Evolutionary conservation across 1,140 invertebrate species (phyloP), one percentile per base, ranked within the genome.

Genomic region (Lordiphosa collinella): DNA sequence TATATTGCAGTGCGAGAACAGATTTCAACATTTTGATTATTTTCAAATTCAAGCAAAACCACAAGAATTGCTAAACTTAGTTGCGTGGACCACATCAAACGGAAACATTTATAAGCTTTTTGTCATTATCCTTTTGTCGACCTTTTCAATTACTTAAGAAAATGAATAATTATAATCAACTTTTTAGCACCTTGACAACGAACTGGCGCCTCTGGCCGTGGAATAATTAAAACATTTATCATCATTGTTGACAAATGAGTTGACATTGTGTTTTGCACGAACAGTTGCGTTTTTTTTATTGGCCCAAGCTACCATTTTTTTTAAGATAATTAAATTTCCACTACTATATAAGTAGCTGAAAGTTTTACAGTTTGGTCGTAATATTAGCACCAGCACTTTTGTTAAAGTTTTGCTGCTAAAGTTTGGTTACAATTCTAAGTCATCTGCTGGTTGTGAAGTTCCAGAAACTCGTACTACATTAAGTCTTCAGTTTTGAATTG

Each of bases 191-290:
- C 75, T 60, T 32, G 57, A 2, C 31, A 47, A 46, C 32, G 18
- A 40, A 40, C 22, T 25, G 22, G 22, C 22, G 22, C 22, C 22
- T 25, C 22, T 25, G 22, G 22, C 22, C 22, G 46, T 48, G 53
- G 43, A 43, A 54, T 68, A 68, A 68, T 68, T 68, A 68, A 68
- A 68, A 68, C 65, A 68, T 68, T 68, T 60, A 54, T 68, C 64
- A 68, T 47, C 34, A 60, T 57, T 68, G 65, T 60, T 68, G 65
- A 68, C 56, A 68, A 68, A 68, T 50, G 37, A 32, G 48, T 54
- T 10, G 44, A 60, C 40, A 48, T 68, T 67, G 63, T 18, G 18
- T 18, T 18, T 18, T 18, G 3, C 2, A 4, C 4, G 18, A 18
- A 18, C 18, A n/a, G n/a, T n/a, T n/a, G n/a, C n/a, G n/a, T n/a